Base-by-base conservation (phyloP, 2,113 vertebrate species). In the Polyodon spathula region DNA sequence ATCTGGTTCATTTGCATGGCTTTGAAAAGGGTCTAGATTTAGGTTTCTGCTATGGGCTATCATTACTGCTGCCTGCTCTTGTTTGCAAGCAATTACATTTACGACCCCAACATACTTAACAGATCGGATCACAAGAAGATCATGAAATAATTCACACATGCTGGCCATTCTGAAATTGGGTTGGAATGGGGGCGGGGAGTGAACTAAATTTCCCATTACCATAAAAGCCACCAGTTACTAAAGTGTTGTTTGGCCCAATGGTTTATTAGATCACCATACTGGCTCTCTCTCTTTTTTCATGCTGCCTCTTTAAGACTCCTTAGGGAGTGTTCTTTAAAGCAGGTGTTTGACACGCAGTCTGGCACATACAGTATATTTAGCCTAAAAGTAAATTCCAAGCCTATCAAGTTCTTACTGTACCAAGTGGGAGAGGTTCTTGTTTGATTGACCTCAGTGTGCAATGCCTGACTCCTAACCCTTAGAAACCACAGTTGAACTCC, bases 51-150 rank as follows among this genome's bases (percentile, higher is more conserved):
- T 55, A 16, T 55, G 53, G 16, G 53, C 16, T 7, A 37, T 6
- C 15, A 55, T 65, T 40, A 2, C 5, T 6, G 52, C 51, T 37
- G 53, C 41, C 58, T 63, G 42, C n/a, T 62, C 37, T 37, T 51
- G 4, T 59, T 63, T 55, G 37, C 52, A 17, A 65, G 50, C 6
- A 60, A 17, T 56, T 54, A 59, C 43, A 62, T 66, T 68, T 64
- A 67, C 27, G 52, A 60, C 56, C 46, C 44, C 40, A 41, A 61
- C 50, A 40, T 14, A 63, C 51, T 61, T n/a, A 50, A 46, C 12
- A n/a, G 53, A 61, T 65, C 50, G 17, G 56, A 61, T 59, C 58
- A 9, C 42, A 11, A 38, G 37, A 40, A 37, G 40, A 56, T 46
- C 40, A 4, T 40, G 37, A 60, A 56, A 62, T 48, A 41, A 66